These are phyloP conservation scores for Gymnosoma rotundatum DNA, from an alignment of 2,888 invertebrate genomes.

Conservation along the genomic window DNA sequence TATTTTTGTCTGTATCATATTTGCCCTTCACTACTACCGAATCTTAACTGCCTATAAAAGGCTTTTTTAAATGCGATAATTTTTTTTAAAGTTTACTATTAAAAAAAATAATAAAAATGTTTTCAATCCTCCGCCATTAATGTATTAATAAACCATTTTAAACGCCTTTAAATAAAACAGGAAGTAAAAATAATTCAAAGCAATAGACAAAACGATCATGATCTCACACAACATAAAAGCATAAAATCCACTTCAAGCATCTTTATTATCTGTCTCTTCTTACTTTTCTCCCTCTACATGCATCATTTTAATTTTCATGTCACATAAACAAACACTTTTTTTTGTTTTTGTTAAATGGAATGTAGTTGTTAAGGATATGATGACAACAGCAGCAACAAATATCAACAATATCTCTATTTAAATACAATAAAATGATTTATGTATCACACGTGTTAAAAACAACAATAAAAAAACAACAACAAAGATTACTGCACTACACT, in stretches of 20 bases:
- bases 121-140: background rate
- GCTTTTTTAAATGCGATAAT: too few relatives aligned
- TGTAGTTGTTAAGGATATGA: constrained; percentile 60
- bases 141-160: constrained; percentile 30
- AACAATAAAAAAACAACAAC: background rate
- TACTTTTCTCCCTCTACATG: background rate
- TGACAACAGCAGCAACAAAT: constrained; percentile 55
- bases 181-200: constrained; percentile 11
- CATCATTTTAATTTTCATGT: constrained; percentile 3
- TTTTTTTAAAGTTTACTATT: background rate
- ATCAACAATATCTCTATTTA: constrained; percentile 51
- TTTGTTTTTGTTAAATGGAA: constrained; percentile 24
- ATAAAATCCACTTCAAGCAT: constrained; percentile 31
- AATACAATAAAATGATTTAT: constrained; percentile 66
- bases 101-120: background rate
- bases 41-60: too few relatives aligned
- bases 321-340: constrained; percentile 32
- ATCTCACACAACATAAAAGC: constrained; percentile 24
- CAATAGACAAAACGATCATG: constrained; percentile 14
- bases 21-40: too few relatives aligned
- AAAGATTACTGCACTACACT: constrained; percentile 2
- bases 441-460: constrained; percentile 66
- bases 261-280: background rate
- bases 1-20: too few relatives aligned
- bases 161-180: constrained; percentile 12